Conservation (phyloP, 2,113 vertebrate genomes). For the Vulpes vulpes region DNA sequence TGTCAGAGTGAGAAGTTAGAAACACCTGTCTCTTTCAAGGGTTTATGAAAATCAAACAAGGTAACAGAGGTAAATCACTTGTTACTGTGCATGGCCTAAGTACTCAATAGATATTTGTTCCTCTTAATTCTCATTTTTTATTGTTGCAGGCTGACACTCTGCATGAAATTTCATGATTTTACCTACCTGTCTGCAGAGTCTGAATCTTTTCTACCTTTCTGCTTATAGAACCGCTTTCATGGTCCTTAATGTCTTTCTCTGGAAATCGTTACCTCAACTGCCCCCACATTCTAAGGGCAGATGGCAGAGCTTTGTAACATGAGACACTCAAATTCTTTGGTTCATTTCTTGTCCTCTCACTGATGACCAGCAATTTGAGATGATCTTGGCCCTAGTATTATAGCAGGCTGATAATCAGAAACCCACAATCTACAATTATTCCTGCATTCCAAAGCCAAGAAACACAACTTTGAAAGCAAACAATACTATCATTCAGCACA, state of each 20-base stretch:
- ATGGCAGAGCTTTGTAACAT: neutral
- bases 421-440: conserved; percentile 60
- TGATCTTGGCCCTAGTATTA: conserved; percentile 26
- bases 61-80: neutral
- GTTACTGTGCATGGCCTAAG: neutral
- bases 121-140: neutral
- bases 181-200: neutral
- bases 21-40: neutral
- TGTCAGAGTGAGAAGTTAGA: neutral
- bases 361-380: conserved; percentile 37
- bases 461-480: conserved; percentile 71
- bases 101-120: neutral
- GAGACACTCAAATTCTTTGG: neutral
- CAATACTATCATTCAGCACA: conserved; percentile 54
- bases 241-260: neutral
- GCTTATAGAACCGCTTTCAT: neutral
- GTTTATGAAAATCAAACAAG: neutral
- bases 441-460: conserved; percentile 65
- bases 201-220: neutral
- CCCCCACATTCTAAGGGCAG: neutral
- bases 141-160: neutral
- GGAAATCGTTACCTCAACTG: neutral
- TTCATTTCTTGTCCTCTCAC: conserved; percentile 7
- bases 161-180: neutral
- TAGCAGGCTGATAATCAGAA: conserved; percentile 15